phyloP scores from a whole-genome alignment of 2,113 vertebrate genomes.

The Chionis minor region DNA sequence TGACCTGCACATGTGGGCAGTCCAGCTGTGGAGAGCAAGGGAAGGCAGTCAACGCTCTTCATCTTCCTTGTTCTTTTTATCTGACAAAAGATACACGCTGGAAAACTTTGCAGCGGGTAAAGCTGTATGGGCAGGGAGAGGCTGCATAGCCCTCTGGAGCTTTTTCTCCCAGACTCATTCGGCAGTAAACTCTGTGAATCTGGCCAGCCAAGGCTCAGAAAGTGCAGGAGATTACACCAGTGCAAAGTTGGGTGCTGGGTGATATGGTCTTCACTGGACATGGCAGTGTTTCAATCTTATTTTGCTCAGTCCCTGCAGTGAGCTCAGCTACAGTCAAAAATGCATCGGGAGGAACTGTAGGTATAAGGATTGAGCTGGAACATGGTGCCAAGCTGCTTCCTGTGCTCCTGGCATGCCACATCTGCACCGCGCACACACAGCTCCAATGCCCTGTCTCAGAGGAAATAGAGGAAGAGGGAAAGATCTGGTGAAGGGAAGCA shows the following conservation, averaged over 20 bases:
- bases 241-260: background rate
- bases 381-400: background rate
- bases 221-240: background rate
- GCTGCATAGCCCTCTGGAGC: background rate
- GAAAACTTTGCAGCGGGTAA: background rate
- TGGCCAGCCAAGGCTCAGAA: background rate
- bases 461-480: background rate
- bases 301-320: background rate
- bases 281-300: background rate
- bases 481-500: background rate
- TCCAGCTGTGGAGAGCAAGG: background rate
- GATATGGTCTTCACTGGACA: background rate
- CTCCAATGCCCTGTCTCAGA: background rate
- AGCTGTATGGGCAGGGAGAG: background rate
- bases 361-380: background rate
- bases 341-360: background rate
- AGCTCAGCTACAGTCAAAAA: background rate
- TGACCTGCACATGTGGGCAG: background rate
- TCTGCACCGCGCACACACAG: background rate
- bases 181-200: background rate
- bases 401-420: background rate
- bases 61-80: background rate
- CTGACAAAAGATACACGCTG: background rate
- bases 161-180: background rate
- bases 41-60: background rate